Evolutionary conservation across 2,888 invertebrate species (phyloP).

Genomic region (Eupithecia centaureata): DNA sequence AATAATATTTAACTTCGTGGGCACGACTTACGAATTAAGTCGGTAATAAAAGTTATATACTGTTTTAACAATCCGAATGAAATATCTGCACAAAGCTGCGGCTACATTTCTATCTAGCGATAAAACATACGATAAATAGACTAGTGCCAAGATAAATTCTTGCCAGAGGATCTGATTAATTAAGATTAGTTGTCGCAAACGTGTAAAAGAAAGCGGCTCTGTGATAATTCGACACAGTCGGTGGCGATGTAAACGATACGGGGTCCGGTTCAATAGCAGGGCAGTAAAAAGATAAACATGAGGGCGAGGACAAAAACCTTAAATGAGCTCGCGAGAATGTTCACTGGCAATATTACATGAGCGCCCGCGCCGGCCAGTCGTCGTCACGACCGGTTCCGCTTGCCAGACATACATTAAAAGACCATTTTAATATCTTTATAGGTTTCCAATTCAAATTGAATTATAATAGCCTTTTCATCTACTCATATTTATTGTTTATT

Average conservation of each 20-base stretch:
- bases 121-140: conserved; percentile 40
- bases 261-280: conserved; percentile 61
- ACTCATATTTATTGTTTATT: conserved; percentile 33
- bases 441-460: conserved; percentile 64
- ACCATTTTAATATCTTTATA: conserved; percentile 64
- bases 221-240: conserved; percentile 55
- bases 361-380: conserved; percentile 52
- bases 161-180: conserved; percentile 42
- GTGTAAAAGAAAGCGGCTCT: conserved; percentile 43
- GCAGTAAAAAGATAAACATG: conserved; percentile 70
- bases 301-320: conserved; percentile 67
- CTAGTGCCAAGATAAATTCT: conserved; percentile 35
- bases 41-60: conserved; percentile 37
- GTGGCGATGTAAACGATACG: conserved; percentile 59
- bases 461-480: conserved; percentile 55
- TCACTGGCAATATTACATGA: conserved; percentile 67
- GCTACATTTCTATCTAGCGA: conserved; percentile 39
- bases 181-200: conserved; percentile 43
- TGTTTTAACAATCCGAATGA: conserved; percentile 34
- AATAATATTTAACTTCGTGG: conserved; percentile 37
- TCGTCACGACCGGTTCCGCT: conserved; percentile 60
- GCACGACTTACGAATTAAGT: conserved; percentile 40
- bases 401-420: conserved; percentile 59
- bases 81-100: conserved; percentile 36
- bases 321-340: conserved; percentile 71